phyloP scores from a whole-genome alignment of 2,888 invertebrate species.

The Ditula angustiorana region DNA sequence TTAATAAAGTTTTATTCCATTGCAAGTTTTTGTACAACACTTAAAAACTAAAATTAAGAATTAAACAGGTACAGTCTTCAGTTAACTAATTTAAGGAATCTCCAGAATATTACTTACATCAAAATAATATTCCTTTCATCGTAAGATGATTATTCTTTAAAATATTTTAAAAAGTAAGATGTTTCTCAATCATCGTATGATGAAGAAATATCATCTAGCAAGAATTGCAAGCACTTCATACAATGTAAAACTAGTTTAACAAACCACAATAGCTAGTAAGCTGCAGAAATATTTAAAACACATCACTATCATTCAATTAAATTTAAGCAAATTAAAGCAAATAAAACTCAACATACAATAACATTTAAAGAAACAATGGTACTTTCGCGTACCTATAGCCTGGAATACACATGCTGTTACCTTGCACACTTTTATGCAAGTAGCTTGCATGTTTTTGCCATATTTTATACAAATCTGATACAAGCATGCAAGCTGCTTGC shows the following conservation, averaged over 20 bases:
- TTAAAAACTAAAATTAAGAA: slow-evolving; percentile 56
- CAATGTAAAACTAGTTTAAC: neutral
- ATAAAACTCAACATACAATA: neutral
- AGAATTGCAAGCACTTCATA: no score
- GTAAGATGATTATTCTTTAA: no score
- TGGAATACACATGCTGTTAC: no score
- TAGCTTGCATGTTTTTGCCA: no score
- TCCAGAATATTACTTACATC: neutral
- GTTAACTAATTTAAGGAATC: neutral
- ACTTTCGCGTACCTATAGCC: neutral
- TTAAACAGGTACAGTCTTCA: slow-evolving; percentile 34
- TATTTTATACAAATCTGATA: no score
- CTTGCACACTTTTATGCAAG: no score
- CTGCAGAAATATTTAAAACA: neutral
- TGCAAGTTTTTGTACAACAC: slow-evolving; percentile 76
- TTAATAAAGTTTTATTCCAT: slow-evolving; percentile 62
- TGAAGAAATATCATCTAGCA: no score
- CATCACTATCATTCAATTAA: neutral
- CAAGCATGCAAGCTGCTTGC: no score
- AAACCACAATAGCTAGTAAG: neutral
- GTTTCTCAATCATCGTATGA: no score
- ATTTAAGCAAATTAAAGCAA: neutral
- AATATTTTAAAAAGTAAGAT: no score
- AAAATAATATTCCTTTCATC: no score
- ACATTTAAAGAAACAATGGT: neutral